These are phyloP conservation scores for Phaethon lepturus DNA, from an alignment of 2,113 vertebrate genomes.

Conservation along the genomic window DNA sequence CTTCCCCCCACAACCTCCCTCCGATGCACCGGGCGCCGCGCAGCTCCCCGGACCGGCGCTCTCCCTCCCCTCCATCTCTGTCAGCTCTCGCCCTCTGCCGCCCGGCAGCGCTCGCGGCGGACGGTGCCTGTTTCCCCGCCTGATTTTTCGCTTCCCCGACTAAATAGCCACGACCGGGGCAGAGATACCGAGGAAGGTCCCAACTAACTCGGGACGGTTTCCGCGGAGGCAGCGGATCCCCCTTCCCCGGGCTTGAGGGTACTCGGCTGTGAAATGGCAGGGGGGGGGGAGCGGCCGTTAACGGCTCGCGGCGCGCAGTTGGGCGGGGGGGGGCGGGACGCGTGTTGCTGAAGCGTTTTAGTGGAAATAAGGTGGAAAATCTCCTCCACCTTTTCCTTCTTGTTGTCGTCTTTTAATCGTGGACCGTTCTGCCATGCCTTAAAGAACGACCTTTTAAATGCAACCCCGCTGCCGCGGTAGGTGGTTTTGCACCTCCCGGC, in stretches of 20 bases:
- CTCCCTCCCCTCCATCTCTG: neutral
- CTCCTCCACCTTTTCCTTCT: neutral
- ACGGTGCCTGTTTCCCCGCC: neutral
- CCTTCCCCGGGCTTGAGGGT: neutral
- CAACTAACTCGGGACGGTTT: neutral
- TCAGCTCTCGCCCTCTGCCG: slow-evolving; percentile 32
- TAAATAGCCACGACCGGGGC: neutral
- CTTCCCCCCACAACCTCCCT: neutral
- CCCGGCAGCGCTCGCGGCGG: neutral
- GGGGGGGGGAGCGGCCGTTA: neutral
- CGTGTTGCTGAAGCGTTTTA: neutral
- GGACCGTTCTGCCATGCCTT: neutral
- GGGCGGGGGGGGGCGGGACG: too few species aligned
- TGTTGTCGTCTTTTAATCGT: neutral
- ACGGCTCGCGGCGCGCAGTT: neutral
- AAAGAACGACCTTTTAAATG: neutral
- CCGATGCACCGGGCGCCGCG: neutral
- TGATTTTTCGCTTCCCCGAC: neutral
- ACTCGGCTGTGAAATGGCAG: neutral
- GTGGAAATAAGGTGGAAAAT: neutral
- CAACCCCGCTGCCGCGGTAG: neutral
- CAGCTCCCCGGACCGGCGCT: neutral
- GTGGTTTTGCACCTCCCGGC: neutral
- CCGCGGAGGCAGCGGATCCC: neutral
- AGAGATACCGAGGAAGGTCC: neutral